These are phyloP conservation scores for Drosophila kambysellisi DNA, from an alignment of 2,888 invertebrate genomes.

Conservation along the genomic window DNA sequence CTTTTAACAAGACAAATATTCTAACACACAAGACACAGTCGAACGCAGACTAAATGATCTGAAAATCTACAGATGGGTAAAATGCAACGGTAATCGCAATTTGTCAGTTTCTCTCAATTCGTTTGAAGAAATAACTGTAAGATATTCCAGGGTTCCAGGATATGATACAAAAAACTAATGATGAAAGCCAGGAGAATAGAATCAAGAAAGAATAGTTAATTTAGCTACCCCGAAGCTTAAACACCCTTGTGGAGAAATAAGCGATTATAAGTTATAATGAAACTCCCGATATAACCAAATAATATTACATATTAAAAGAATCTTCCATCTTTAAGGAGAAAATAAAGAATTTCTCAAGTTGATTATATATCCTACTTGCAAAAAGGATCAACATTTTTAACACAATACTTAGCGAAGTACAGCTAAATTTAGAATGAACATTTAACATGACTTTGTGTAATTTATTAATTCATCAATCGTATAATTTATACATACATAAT, in stretches of 20 bases:
- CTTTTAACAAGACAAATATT: not conserved
- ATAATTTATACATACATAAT: slow-evolving; percentile 59
- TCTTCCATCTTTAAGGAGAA: not conserved
- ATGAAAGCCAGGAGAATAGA: not conserved
- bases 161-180: not conserved
- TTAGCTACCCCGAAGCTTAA: not conserved
- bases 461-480: slow-evolving; percentile 64
- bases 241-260: not conserved
- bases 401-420: not conserved
- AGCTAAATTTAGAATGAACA: slow-evolving; percentile 7
- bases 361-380: not conserved
- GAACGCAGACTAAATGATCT: not conserved
- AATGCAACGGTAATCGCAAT: slow-evolving; percentile 29
- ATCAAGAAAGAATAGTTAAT: not conserved
- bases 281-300: not conserved
- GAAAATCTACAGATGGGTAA: not conserved
- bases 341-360: not conserved
- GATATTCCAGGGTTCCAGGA: not conserved
- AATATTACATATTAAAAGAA: not conserved
- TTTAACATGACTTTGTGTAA: slow-evolving; percentile 62
- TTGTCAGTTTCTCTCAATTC: not conserved
- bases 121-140: not conserved
- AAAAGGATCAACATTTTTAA: not conserved
- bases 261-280: not conserved
- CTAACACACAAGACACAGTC: not conserved